phyloP scores from a whole-genome alignment of 2,888 invertebrate species.

The Cephus sareptanus region DNA sequence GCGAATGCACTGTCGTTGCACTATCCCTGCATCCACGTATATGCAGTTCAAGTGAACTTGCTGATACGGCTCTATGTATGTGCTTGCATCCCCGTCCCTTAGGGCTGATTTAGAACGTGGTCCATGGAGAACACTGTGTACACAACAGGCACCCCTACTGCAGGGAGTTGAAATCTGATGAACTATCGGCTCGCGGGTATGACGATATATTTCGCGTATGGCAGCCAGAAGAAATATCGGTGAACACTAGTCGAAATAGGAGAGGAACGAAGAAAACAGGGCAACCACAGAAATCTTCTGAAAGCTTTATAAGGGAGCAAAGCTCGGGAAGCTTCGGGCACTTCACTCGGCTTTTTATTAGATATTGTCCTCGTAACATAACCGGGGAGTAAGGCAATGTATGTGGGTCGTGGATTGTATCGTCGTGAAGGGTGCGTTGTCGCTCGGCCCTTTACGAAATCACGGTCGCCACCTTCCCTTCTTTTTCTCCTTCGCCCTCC shows the following conservation, averaged over 20 bases:
- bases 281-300: slow-evolving; percentile 20
- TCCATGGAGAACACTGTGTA: neutral
- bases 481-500: neutral
- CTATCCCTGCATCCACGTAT: neutral
- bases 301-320: slow-evolving; percentile 31
- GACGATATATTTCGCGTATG: too few species aligned
- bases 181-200: neutral
- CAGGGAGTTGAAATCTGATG: neutral
- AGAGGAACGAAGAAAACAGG: neutral
- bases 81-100: neutral
- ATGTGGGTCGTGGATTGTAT: slow-evolving; percentile 27
- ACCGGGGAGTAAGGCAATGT: slow-evolving; percentile 31
- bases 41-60: neutral
- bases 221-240: too few species aligned
- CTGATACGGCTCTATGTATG: neutral
- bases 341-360: slow-evolving; percentile 50
- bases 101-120: neutral
- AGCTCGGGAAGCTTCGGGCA: slow-evolving; percentile 29
- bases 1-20: slow-evolving; percentile 32
- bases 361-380: slow-evolving; percentile 52
- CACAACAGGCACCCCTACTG: neutral
- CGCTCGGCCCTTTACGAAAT: slow-evolving; percentile 9
- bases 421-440: neutral
- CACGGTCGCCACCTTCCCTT: slow-evolving; percentile 1
- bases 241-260: neutral